Evolutionary conservation across 1,140 invertebrate species (phyloP), one percentile per base, ranked within the genome.

Genomic region (Anoplolepis gracilipes): DNA sequence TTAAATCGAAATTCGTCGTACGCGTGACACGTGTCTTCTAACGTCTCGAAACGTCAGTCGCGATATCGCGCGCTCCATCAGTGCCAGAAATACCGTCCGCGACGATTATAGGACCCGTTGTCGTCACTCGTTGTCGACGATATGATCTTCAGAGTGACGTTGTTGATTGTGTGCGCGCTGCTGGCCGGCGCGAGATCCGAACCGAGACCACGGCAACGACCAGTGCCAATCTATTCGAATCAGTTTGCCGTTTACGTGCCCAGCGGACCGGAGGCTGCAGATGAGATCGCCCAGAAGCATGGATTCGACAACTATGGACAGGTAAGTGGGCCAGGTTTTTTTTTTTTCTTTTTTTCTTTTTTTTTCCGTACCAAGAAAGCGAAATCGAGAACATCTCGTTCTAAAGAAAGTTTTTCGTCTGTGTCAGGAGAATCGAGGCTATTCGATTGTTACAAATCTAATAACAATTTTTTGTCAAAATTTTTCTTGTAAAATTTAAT

Each of bases 241-340:
- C 96, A 98, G 92, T 98, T 98, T 92, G 97, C 97, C 16, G 96
- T 98, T 42, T 96, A 97, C 92, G 95, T 98, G 91, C 96, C 96
- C 39, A 96, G 94, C 46, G 97, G 97, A 16, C 93, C 94, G 33
- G 90, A 95, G 8, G 94, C 95, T 55, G 96, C 96, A 19, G 95
- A 95, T 11, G 95, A 96, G 90, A 96, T 98, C 79, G 97, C 97
- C n/a, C 92, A 92, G 69, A 96, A 96, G 91, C 96, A 97, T 91
- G 97, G 97, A 76, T 98, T 97, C 94, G 92, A 96, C 87, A 97
- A 97, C 93, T 94, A 96, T 90, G 97, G 97, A 96, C 96, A 97
- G 97, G 97, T 98, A 92, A 95, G 96, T 92, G 13, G n/a, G 19
- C 19, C 25, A 22, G n/a, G n/a, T n/a, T n/a, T n/a, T n/a, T n/a